Base-by-base conservation (phyloP, 2,113 vertebrate genomes). In the Colinus virginianus region DNA sequence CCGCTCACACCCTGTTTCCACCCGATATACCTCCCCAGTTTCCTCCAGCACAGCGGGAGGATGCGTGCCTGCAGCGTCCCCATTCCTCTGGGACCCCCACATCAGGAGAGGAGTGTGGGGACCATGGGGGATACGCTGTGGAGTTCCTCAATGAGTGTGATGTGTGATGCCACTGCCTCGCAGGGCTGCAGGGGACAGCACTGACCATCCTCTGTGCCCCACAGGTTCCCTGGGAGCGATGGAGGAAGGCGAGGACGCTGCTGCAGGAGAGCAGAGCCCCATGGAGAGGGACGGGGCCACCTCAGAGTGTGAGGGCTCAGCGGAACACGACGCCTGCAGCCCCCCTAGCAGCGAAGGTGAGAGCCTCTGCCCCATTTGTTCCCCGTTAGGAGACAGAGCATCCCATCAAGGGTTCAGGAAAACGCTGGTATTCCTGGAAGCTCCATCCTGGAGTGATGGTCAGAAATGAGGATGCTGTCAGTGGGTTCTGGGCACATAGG, bases 151-250 rank as follows among this genome's bases (percentile, higher is more conserved):
- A 17, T 53, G 51, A 28, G 15, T 53, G 16, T 17, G 8, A n/a
- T n/a, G n/a, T n/a, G n/a, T n/a, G 51, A 53, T 17, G 26, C 51
- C 26, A 17, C 51, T 48, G 46, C 46, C 21, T 48, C 40, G 40
- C 43, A 43, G 43, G 43, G 43, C 43, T 49, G 48, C 22, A 25
- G 48, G 22, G 22, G 22, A 49, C 48, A 13, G n/a, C 10, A 0
- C 18, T 61, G 3, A 91, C 20, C 2, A 0, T 3, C 5, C 3
- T 26, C 17, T 14, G 28, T 93, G 53, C 87, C 20, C 75, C 20
- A 1, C 97, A 99, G 99, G 99, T 95, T 98, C 98, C 96, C 97
- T 98, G 15, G 98, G 98, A 67, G 98, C 99, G 17, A 98, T 99
- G 88, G 99, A 99, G 64, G 97, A 97, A 18, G 85, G 97, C 0